Evolutionary conservation across 2,888 invertebrate genomes (phyloP).

Genomic region (Cryptus armator): DNA sequence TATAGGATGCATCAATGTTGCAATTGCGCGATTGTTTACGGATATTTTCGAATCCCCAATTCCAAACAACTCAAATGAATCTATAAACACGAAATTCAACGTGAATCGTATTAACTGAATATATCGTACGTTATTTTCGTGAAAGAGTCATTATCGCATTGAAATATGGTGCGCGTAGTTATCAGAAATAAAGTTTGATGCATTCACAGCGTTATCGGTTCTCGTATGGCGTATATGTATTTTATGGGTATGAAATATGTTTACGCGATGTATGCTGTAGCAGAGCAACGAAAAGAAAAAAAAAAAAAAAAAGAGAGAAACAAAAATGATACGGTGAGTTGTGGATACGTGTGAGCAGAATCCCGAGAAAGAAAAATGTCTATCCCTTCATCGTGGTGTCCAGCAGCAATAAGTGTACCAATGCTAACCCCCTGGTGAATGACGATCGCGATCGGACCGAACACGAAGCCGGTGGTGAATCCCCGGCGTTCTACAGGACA

Average conservation of each 20-base stretch:
- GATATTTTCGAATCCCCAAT: no score
- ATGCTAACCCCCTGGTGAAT: not conserved
- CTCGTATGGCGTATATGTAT: not conserved
- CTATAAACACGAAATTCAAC: no score
- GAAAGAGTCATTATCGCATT: no score
- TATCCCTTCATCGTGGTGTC: not conserved
- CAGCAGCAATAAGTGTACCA: not conserved
- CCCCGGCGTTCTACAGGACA: not conserved
- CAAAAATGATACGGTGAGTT: not conserved
- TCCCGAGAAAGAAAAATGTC: conserved; percentile 13
- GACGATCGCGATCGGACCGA: not conserved
- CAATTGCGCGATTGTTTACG: no score
- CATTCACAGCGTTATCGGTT: no score
- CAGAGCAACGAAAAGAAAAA: not conserved
- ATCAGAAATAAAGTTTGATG: no score
- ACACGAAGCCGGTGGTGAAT: not conserved
- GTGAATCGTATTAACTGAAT: no score
- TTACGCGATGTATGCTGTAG: not conserved
- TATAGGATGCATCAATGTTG: no score
- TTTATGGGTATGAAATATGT: not conserved
- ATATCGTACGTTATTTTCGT: no score
- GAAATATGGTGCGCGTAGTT: no score
- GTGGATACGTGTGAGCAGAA: not conserved
- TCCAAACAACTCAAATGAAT: no score
- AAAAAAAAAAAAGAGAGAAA: not conserved